Conservation (phyloP, 2,888 invertebrate species). For the Hydraecia micacea region DNA sequence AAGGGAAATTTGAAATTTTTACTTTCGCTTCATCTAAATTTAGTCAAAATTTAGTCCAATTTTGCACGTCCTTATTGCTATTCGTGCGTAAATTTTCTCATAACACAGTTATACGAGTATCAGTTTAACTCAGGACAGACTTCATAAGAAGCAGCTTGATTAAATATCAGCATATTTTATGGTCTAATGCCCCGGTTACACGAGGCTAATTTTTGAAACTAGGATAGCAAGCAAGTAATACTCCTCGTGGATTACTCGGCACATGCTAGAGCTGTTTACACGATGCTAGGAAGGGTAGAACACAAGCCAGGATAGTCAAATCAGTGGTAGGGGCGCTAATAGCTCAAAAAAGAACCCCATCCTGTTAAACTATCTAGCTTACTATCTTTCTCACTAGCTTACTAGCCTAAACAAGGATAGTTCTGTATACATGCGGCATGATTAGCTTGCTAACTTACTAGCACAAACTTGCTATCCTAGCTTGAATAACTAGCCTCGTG, state of each 20-base stretch:
- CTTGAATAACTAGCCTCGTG: background rate
- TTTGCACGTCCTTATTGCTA: conserved; percentile 33
- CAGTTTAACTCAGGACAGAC: no score
- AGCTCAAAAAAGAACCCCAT: background rate
- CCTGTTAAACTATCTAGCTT: background rate
- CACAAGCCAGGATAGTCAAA: background rate
- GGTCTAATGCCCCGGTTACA: background rate
- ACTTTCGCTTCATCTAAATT: conserved; percentile 44
- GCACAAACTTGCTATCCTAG: background rate
- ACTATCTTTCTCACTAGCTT: background rate
- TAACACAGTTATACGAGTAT: conserved; percentile 6
- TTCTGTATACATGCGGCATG: background rate
- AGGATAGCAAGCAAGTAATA: background rate
- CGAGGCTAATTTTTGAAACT: background rate
- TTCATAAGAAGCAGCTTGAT: no score
- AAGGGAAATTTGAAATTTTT: conserved; percentile 51
- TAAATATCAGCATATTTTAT: no score
- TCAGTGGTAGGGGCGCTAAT: background rate
- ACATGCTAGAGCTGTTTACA: background rate
- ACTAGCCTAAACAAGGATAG: background rate
- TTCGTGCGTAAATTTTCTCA: conserved; percentile 33
- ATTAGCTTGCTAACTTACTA: background rate
- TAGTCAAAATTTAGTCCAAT: no score
- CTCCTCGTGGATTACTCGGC: background rate
- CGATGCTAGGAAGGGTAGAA: background rate